phyloP scores from a whole-genome alignment of 2,113 vertebrate genomes.

The Pithys albifrons region DNA sequence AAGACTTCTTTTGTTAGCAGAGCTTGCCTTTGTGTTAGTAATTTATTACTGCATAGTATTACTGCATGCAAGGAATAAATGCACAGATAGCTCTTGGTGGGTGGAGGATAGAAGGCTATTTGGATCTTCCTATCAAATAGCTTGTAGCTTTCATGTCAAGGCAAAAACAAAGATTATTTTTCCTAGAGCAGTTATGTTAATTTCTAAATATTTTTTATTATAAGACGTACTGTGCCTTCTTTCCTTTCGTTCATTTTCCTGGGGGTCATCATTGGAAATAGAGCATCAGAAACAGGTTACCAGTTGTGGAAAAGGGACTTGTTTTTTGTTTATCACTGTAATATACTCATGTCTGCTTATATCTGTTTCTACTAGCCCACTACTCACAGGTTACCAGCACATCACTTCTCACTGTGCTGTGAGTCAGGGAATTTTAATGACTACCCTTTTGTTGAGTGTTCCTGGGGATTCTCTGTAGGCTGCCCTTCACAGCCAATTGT shows the following conservation, averaged over 20 bases:
- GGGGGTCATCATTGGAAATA: neutral
- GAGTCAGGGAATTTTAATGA: neutral
- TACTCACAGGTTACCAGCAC: neutral
- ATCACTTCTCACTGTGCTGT: neutral
- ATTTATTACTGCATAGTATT: neutral
- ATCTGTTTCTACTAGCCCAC: neutral
- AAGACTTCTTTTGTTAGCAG: neutral
- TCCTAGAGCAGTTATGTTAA: neutral
- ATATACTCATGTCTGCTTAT: neutral
- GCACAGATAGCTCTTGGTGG: neutral
- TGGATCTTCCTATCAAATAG: neutral
- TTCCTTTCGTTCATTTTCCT: neutral
- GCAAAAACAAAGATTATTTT: neutral
- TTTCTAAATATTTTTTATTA: neutral
- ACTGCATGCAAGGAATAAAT: neutral
- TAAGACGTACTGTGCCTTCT: neutral
- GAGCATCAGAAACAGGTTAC: neutral
- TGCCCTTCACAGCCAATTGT: neutral
- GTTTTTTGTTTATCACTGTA: neutral
- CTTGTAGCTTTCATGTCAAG: slow-evolving; percentile 23
- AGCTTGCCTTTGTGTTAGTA: neutral
- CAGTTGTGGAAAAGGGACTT: neutral
- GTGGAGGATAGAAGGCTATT: neutral
- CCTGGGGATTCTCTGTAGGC: neutral
- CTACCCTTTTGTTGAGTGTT: neutral